These are phyloP conservation scores for Ophioderma brevispina DNA, from an alignment of 35 echinoderm and acorn worm species.

Conservation along the genomic window DNA sequence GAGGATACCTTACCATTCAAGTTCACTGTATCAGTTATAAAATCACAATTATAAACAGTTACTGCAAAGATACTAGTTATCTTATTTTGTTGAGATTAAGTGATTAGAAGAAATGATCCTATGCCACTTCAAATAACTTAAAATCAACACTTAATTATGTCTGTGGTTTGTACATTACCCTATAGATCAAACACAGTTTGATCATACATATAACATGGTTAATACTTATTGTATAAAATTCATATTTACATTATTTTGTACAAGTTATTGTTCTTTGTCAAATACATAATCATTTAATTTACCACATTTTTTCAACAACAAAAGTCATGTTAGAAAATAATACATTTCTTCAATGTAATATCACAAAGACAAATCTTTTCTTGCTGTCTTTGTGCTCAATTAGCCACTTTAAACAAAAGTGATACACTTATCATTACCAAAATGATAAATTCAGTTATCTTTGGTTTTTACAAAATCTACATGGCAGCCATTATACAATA, in stretches of 20 bases:
- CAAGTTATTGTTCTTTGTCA: neutral
- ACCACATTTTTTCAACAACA: neutral
- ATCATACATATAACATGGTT: neutral
- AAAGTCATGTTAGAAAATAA: neutral
- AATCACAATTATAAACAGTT: too few relatives aligned
- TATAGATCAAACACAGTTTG: neutral
- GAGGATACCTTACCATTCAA: too few relatives aligned
- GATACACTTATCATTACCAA: neutral
- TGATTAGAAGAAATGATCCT: too few relatives aligned
- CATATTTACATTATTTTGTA: conserved; percentile 9
- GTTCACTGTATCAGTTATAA: too few relatives aligned
- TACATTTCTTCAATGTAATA: neutral
- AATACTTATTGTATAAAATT: conserved; percentile 12
- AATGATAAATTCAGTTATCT: neutral
- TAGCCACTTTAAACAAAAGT: neutral
- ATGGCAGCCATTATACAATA: neutral
- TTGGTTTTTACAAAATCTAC: neutral
- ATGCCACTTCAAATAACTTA: neutral
- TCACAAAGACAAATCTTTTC: neutral
- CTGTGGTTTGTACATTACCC: neutral
- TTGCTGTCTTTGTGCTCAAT: neutral
- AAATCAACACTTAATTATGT: neutral
- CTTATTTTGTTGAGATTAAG: too few relatives aligned
- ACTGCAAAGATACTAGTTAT: too few relatives aligned
- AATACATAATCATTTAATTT: neutral